phyloP scores from a whole-genome alignment of 1,140 invertebrate genomes.

The Ceratoteleas bidentatus region DNA sequence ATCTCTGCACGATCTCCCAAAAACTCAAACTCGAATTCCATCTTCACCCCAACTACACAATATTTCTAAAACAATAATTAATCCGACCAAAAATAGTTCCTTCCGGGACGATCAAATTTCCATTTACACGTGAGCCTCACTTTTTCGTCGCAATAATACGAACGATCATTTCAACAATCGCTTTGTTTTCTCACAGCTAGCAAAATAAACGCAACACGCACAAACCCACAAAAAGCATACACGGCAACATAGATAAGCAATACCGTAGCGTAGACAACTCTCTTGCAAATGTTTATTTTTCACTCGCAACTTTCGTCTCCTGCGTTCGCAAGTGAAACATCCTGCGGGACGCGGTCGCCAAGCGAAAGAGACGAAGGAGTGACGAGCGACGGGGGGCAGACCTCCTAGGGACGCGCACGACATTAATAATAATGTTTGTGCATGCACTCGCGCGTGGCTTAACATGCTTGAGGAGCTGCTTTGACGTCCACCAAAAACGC shows the following conservation, averaged over 20 bases:
- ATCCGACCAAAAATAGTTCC: no score
- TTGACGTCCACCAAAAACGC: constrained; percentile 55
- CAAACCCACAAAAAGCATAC: not conserved
- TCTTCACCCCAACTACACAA: no score
- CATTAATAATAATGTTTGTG: constrained; percentile 64
- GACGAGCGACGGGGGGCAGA: constrained; percentile 19
- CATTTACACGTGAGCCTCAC: not conserved
- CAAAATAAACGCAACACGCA: constrained; percentile 14
- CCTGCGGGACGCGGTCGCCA: constrained; percentile 24
- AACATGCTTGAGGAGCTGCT: constrained; percentile 57
- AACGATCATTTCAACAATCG: constrained; percentile 1
- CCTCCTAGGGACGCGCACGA: constrained; percentile 36
- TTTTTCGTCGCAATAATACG: not conserved
- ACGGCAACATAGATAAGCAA: constrained; percentile 25
- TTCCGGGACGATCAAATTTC: not conserved
- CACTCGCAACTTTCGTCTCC: constrained; percentile 22
- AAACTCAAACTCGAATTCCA: no score
- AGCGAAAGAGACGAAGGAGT: constrained; percentile 23
- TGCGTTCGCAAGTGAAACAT: constrained; percentile 26
- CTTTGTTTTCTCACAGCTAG: not conserved
- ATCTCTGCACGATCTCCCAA: no score
- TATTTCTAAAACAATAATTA: no score
- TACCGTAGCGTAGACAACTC: constrained; percentile 19
- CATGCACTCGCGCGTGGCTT: constrained; percentile 53
- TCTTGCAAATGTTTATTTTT: constrained; percentile 39